Evolutionary conservation across 2,888 invertebrate genomes (phyloP), one percentile per base, ranked within the genome.

Genomic region (Polymixis flavicincta): DNA sequence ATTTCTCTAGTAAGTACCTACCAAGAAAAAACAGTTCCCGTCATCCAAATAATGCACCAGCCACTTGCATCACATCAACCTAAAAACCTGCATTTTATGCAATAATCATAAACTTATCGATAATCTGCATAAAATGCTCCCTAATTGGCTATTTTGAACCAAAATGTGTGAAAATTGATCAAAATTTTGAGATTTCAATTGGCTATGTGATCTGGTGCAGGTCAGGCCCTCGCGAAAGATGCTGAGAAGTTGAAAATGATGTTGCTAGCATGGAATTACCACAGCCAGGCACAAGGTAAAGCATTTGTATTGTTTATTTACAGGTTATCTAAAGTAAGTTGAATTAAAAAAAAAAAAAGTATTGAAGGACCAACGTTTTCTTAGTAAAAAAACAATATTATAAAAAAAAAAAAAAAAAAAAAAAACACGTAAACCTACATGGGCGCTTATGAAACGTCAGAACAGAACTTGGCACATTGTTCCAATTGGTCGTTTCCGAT

Each of bases 261-360:
- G 98, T 97, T 98, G 96, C 97, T 98, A 93, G 98, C 98, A 93
- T 98, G 98, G 98, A 98, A 98, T 97, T 98, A 98, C 97, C 98
- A 98, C 97, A 98, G 97, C 96, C 98, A 98, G 93, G 96, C 97
- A 91, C 97, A 97, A 97, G 97, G 97, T 97, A 97, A 97, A 83
- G 7, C 83, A 75, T 67, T 84, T 71, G 72, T 83, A 87, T 89
- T 83, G 80, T 82, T 86, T 82, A 81, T 57, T 37, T 60, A 76
- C 68, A 82, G 76, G 13, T 60, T 69, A 37, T 59, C 13, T n/a
- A 32, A 42, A 60, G 22, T 48, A 54, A 59, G 37, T 25, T 45
- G 42, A 25, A 25, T 67, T 32, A 14, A 17, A 4, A 32, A 42
- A 37, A 28, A 32, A 22, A 0, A n/a, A n/a, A n/a, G 2, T 28